These are phyloP conservation scores for Paratrypauchen microcephalus DNA, from an alignment of 2,797 vertebrate species.

Conservation along the genomic window DNA sequence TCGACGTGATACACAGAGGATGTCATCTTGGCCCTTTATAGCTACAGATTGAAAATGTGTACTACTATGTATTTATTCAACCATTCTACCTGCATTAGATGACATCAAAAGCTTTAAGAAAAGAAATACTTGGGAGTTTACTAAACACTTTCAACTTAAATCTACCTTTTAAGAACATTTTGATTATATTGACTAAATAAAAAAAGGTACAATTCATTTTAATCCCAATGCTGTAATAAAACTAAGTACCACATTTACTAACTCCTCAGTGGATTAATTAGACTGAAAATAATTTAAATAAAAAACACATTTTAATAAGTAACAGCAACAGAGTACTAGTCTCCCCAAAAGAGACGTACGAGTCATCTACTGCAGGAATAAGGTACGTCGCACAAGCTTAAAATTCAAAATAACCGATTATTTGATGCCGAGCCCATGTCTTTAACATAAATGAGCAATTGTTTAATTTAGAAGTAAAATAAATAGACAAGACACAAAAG, in stretches of 20 bases:
- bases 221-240: neutral
- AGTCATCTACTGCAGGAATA: neutral
- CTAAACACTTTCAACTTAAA: neutral
- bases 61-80: no score
- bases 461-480: constrained; percentile 33
- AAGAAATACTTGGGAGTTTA: neutral
- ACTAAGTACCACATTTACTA: neutral
- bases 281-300: neutral
- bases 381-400: neutral
- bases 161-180: neutral
- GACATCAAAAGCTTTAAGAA: neutral
- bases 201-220: neutral
- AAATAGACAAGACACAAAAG: constrained; percentile 43
- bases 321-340: neutral
- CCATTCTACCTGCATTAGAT: constrained; percentile 4
- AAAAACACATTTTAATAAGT: neutral
- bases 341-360: neutral
- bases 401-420: neutral
- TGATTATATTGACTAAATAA: neutral
- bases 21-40: constrained; percentile 3
- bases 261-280: neutral
- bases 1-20: constrained; percentile 21
- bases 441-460: constrained; percentile 16
- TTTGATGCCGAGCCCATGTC: constrained; percentile 21
- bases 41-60: constrained; percentile 21